Percentiles rank a stretch among this genome's conserved stretches.
phyloP scores from a whole-genome alignment of 2,797 vertebrate genomes.

The Rhinophrynus dorsalis region DNA sequence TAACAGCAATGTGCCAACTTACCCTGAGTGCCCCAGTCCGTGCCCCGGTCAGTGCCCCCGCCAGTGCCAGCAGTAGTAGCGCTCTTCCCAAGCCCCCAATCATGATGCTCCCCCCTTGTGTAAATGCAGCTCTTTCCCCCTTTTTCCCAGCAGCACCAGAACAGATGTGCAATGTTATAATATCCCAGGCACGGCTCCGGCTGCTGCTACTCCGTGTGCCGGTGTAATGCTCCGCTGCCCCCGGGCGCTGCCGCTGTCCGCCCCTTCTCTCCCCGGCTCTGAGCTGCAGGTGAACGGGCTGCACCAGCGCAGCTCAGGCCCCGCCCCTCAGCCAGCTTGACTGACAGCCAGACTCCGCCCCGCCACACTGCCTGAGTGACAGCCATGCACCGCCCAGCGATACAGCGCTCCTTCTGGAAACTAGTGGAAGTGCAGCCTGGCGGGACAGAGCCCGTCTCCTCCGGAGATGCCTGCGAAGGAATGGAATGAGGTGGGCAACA shows the following conservation, averaged over 20 bases:
- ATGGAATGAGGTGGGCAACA: no score
- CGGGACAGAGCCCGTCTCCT: no score
- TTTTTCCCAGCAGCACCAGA: no score
- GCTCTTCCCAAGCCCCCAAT: neutral
- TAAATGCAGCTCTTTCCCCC: no score
- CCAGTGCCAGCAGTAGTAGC: constrained; percentile 35
- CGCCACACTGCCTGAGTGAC: neutral
- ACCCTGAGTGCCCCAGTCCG: constrained; percentile 55
- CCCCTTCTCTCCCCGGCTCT: constrained; percentile 66
- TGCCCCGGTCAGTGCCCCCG: neutral
- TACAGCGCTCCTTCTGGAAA: neutral
- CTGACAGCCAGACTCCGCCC: neutral
- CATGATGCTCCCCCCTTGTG: constrained; percentile 33
- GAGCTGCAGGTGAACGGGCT: constrained; percentile 88
- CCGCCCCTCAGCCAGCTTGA: neutral
- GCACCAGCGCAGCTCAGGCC: constrained; percentile 73
- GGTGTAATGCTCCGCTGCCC: constrained; percentile 26
- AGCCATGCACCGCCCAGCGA: neutral
- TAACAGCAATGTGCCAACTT: constrained; percentile 49
- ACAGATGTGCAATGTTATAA: no score
- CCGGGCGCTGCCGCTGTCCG: constrained; percentile 50
- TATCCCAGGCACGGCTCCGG: constrained; percentile 33
- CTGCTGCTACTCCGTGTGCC: constrained; percentile 13
- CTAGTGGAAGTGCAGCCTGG: neutral
- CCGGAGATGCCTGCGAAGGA: no score